These are phyloP conservation scores for Scelioninae gen. 1 DNA, from an alignment of 2,888 invertebrate species.

Conservation along the genomic window DNA sequence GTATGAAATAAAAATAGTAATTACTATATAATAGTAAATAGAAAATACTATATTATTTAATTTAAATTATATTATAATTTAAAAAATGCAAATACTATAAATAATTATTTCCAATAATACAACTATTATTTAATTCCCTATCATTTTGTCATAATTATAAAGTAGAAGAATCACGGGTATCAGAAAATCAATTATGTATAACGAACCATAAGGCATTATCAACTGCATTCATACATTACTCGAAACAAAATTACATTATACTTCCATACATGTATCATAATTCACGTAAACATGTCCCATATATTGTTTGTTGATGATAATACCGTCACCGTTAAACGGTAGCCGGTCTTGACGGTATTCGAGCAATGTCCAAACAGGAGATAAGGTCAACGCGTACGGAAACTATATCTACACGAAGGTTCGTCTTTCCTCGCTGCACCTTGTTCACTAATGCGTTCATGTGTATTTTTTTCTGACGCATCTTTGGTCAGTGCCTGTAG, in stretches of 20 bases:
- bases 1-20: too few relatives aligned
- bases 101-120: too few relatives aligned
- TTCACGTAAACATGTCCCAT: constrained; percentile 40
- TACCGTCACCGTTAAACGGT: constrained; percentile 53
- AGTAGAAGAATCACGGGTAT: too few relatives aligned
- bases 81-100: too few relatives aligned
- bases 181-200: too few relatives aligned
- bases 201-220: too few relatives aligned
- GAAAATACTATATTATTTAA: too few relatives aligned
- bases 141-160: too few relatives aligned
- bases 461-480: constrained; percentile 71
- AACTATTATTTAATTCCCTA: too few relatives aligned
- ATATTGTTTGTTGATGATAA: constrained; percentile 27
- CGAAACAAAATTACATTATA: constrained; percentile 23
- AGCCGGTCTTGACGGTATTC: constrained; percentile 70
- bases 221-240: constrained; percentile 15
- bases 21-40: too few relatives aligned
- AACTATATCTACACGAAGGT: constrained; percentile 61
- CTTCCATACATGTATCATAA: constrained; percentile 3
- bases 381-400: constrained; percentile 78
- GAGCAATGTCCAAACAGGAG: constrained; percentile 77
- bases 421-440: constrained; percentile 71
- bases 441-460: constrained; percentile 73
- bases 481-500: constrained; percentile 74
- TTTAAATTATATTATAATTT: too few relatives aligned